phyloP scores from a whole-genome alignment of 2,113 vertebrate species.

The Chloebia gouldiae region DNA sequence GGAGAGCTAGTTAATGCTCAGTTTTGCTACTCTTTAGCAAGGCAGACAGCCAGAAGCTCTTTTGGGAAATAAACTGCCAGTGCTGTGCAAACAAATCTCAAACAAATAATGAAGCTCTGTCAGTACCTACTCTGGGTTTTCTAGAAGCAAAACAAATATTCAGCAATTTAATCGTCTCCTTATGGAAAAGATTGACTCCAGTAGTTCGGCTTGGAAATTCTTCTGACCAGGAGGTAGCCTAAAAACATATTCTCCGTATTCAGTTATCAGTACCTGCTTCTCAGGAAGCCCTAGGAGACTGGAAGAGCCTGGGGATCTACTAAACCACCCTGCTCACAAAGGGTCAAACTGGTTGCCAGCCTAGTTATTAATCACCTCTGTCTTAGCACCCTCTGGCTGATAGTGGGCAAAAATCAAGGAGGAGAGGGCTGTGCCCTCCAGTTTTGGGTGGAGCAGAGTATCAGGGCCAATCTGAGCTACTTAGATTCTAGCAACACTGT shows the following conservation, averaged over 20 bases:
- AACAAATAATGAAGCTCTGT: background rate
- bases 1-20: background rate
- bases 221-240: background rate
- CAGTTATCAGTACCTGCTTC: background rate
- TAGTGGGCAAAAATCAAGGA: background rate
- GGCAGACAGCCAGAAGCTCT: background rate
- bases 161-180: background rate
- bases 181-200: background rate
- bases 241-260: background rate
- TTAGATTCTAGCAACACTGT: background rate
- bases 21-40: background rate
- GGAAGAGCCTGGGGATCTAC: background rate
- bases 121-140: background rate
- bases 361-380: background rate
- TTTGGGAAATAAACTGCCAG: background rate
- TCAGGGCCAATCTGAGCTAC: background rate
- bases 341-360: background rate
- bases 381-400: background rate
- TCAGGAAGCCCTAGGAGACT: background rate
- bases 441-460: background rate
- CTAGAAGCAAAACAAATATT: constrained; percentile 3
- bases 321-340: rapidly evolving
- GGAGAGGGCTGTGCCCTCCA: background rate
- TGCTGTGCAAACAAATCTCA: background rate
- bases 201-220: background rate